Evolutionary conservation across 2,888 invertebrate genomes (phyloP), one percentile per base, ranked within the genome.

Genomic region (Ceratothoa steindachneri): DNA sequence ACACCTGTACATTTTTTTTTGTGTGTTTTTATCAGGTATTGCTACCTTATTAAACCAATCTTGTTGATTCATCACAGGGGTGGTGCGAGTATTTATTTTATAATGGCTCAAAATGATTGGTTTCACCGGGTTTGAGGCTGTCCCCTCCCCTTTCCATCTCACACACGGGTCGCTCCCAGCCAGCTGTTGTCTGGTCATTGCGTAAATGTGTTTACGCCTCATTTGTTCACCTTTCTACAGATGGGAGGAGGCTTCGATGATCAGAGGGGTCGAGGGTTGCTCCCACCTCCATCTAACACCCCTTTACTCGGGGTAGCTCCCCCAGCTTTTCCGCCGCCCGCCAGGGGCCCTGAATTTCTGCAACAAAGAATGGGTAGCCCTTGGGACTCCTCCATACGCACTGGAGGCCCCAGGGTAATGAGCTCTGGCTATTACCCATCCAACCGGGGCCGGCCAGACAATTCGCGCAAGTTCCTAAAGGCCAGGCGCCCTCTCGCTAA

Each of bases 281-380:
- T n/a, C 60, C 27, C 27, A 22, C 24, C 27, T 60, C 60, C 60
- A 24, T 24, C 19, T 60, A n/a, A n/a, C 27, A 60, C 60, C 24
- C 60, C 60, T 60, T 60, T 60, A 24, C 60, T 60, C 12, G 60
- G 60, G 24, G 60, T 60, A 12, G 60, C 60, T 24, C 60, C 60
- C 60, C 60, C 19, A 60, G 60, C 60, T 60, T 60, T 60, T 24
- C 60, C 60, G 22, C 60, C 60, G 12, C 60, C 60, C 19, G 19
- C 60, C 27, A 60, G 60, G 60, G 60, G 60, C 27, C 27, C 60
- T 24, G 60, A 60, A 24, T 60, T 60, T 24, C 60, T 60, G n/a
- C 60, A 60, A 60, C 60, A 60, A 60, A 60, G 60, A 60, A 60
- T 60, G 60, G 60, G 60, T 24, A 24, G 24, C 24, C 60, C 60